Base-by-base conservation (phyloP, 1,140 invertebrate species). In the Microplitis demolitor region DNA sequence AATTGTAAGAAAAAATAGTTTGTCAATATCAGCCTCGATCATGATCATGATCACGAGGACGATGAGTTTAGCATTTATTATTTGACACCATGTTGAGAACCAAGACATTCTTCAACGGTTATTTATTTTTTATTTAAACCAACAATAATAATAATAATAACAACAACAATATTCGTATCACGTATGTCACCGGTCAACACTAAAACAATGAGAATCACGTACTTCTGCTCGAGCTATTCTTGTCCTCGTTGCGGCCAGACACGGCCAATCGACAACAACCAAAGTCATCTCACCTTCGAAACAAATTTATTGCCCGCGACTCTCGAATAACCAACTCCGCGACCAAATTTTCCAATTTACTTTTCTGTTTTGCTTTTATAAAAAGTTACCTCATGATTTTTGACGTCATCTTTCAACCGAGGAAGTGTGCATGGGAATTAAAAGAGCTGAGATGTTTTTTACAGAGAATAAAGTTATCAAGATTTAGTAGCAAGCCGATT, bases 121-220 rank as follows among this genome's bases (percentile, higher is more conserved):
- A 54, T 24, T 31, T 58, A 34, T 35, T 62, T 35, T 56, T 16
- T 16, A 16, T 24, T 24, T 24, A 24, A 24, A 24, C 24, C 24
- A 24, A 13, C 53, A 24, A 56, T 56, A 14, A 56, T 56, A 24
- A 56, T 56, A 24, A 56, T 56, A 24, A 11, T 54, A 5, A 54
- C 4, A 5, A 9, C 24, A 39, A 35, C 3, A 14, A 62, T 62
- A 76, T 76, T 76, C 74, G 54, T 51, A 66, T 73, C 74, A 76
- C 74, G 74, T 72, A 61, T 56, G 66, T 60, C 54, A 54, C 37
- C 71, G 74, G 61, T 71, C 63, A 74, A 61, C 62, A 51, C 74
- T 73, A 60, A 72, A 64, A 74, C 73, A 64, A 63, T 71, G 67
- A 70, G 58, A 67, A 75, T 76, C 74, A 76, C 74, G 74, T 76